Evolutionary conservation across 2,888 invertebrate genomes (phyloP).

Genomic region (Lymantria monacha): DNA sequence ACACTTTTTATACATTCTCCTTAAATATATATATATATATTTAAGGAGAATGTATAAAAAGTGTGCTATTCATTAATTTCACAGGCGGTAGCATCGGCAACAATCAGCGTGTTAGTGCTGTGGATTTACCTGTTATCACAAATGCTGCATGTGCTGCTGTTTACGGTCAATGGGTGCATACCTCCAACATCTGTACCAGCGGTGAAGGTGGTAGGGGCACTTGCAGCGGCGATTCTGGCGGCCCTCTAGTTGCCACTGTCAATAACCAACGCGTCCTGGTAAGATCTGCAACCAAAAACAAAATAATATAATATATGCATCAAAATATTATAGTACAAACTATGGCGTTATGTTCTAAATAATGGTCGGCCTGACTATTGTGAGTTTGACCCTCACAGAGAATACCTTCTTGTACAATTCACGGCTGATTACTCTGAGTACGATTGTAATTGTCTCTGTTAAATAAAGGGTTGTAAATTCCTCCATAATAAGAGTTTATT

Average conservation of each 20-base stretch:
- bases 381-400: too few species aligned
- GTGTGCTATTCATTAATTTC: neutral
- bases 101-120: slow-evolving; percentile 46
- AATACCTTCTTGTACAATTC: too few species aligned
- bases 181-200: slow-evolving; percentile 52
- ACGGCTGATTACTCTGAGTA: too few species aligned
- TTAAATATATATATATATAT: too few species aligned
- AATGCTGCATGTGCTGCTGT: slow-evolving; percentile 38
- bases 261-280: slow-evolving; percentile 27
- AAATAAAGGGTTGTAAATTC: too few species aligned
- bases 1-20: too few species aligned
- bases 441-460: too few species aligned
- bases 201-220: slow-evolving; percentile 46
- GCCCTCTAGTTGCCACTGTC: slow-evolving; percentile 33
- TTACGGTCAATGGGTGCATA: slow-evolving; percentile 29
- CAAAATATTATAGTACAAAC: too few species aligned
- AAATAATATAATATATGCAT: neutral
- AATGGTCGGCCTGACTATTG: too few species aligned
- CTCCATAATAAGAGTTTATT: too few species aligned
- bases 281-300: slow-evolving; percentile 3
- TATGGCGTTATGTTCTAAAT: too few species aligned
- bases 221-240: slow-evolving; percentile 50
- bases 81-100: slow-evolving; percentile 28
- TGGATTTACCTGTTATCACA: slow-evolving; percentile 44
- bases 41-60: too few species aligned